These are phyloP conservation scores for Pandion haliaetus DNA, from an alignment of 2,113 vertebrate genomes.

Conservation along the genomic window DNA sequence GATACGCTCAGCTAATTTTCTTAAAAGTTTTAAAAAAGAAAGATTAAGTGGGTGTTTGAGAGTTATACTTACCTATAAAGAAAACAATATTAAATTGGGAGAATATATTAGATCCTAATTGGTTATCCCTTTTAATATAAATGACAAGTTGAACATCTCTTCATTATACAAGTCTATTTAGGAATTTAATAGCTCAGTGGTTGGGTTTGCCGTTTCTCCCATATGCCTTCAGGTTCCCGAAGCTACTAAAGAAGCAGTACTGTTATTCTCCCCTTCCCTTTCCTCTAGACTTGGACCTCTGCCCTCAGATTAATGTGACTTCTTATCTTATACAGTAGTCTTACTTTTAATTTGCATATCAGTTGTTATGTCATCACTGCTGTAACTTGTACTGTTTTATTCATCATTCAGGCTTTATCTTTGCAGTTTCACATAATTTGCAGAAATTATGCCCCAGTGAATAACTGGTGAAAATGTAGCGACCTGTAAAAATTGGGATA, in stretches of 20 bases:
- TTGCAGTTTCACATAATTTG: neutral
- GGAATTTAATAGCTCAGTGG: neutral
- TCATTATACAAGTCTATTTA: neutral
- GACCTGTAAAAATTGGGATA: neutral
- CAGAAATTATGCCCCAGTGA: neutral
- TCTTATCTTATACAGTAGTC: neutral
- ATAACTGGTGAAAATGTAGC: neutral
- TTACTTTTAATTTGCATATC: neutral
- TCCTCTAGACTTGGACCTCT: neutral
- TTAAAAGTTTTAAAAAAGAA: neutral
- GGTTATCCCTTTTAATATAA: neutral
- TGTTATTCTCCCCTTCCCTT: neutral
- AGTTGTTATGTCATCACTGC: neutral
- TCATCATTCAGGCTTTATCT: neutral
- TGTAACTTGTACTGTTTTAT: neutral
- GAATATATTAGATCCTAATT: neutral
- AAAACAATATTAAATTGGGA: neutral
- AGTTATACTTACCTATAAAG: neutral
- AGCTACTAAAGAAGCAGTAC: neutral
- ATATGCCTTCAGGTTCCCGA: neutral
- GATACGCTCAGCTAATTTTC: neutral
- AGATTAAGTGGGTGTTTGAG: neutral
- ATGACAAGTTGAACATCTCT: neutral
- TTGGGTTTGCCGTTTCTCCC: neutral
- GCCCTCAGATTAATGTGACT: neutral